Conservation (phyloP, 2,113 vertebrate genomes). For the Rafetus swinhoei region DNA sequence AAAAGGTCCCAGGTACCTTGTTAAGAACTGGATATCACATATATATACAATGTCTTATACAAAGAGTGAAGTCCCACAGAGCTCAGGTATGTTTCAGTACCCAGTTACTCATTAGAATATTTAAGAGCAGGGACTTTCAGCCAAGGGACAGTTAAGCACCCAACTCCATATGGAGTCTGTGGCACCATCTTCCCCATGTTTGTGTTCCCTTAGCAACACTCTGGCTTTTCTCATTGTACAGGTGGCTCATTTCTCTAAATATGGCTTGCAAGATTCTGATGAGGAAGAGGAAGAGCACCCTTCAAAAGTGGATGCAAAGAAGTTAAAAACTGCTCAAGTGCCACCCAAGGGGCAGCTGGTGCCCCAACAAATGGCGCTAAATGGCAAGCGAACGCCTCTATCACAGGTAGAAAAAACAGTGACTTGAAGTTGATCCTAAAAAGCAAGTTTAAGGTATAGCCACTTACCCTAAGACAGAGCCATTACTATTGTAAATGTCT, state of each 20-base stretch:
- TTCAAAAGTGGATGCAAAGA: slow-evolving; percentile 87
- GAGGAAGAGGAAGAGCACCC: slow-evolving; percentile 90
- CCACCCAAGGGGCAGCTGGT: slow-evolving; percentile 72
- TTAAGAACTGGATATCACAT: background rate
- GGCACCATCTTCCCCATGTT: accelerated
- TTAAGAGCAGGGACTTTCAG: background rate
- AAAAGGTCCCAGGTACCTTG: background rate
- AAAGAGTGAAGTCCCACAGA: background rate
- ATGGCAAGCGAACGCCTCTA: slow-evolving; percentile 77
- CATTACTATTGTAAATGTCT: background rate
- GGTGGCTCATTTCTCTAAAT: slow-evolving; percentile 97
- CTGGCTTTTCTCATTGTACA: slow-evolving; percentile 37
- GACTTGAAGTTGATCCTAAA: slow-evolving; percentile 30
- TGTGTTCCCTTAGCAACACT: accelerated
- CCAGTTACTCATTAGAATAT: background rate
- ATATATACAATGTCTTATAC: accelerated
- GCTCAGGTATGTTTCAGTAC: background rate
- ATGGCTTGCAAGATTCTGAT: slow-evolving; percentile 94
- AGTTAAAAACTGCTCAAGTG: slow-evolving; percentile 85
- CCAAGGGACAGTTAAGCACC: background rate
- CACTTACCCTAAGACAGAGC: slow-evolving; percentile 58
- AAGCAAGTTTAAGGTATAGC: background rate
- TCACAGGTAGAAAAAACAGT: slow-evolving; percentile 87
- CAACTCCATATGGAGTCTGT: background rate
- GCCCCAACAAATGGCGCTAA: slow-evolving; percentile 83